Conservation (phyloP, 2,797 vertebrate species). For the Oreochromis mossambicus region DNA sequence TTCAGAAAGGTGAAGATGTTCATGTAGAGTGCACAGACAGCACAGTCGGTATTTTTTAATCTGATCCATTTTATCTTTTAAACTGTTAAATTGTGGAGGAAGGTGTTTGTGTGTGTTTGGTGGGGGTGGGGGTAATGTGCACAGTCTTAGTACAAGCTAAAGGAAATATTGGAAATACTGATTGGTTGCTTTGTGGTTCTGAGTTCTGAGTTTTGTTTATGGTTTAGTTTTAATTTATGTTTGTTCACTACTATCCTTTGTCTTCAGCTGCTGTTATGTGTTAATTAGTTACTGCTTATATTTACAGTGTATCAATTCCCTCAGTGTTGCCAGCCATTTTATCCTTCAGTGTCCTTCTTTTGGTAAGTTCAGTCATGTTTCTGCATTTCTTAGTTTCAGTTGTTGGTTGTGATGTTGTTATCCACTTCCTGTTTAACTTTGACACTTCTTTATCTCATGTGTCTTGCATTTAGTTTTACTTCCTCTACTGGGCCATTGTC, state of each 20-base stretch:
- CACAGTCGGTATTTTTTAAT: not conserved
- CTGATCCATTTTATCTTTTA: not conserved
- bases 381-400: not conserved
- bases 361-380: not conserved
- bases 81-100: not conserved
- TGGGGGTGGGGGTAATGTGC: not conserved
- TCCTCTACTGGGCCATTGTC: not conserved
- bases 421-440: not conserved
- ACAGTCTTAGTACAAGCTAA: not conserved
- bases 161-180: not conserved
- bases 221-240: not conserved
- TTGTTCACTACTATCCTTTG: not conserved
- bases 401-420: not conserved
- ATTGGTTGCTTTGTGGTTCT: not conserved
- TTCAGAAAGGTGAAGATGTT: not conserved
- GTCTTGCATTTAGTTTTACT: not conserved
- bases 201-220: not conserved
- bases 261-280: not conserved
- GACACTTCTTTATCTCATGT: not conserved
- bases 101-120: not conserved
- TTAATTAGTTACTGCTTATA: not conserved
- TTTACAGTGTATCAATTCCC: not conserved
- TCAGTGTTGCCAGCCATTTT: not conserved
- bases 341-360: not conserved
- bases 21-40: not conserved